Evolutionary conservation across 2,888 invertebrate genomes (phyloP), one percentile per base, ranked within the genome.

Genomic region (Cactoblastis cactorum): DNA sequence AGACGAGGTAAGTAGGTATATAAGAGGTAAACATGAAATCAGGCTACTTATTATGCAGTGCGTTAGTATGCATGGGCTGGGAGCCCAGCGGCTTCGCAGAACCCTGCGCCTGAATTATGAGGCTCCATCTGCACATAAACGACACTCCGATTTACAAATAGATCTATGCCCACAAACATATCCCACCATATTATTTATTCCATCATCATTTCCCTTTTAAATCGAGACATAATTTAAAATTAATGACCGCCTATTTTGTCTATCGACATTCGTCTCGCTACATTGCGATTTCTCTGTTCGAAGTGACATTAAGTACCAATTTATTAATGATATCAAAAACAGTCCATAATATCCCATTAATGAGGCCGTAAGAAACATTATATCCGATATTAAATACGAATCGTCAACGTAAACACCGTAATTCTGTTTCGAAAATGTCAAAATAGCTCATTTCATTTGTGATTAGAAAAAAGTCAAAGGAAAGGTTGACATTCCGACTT

Each of bases 61-160:
- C 66, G 80, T 89, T 86, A 87, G 86, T 89, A 89, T 89, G 87
- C 88, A 89, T 89, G 85, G 87, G 79, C 79, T 85, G 88, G 88
- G 88, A 83, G 39, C 33, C 12, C 28, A 33, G 33, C 66, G 58
- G 59, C 55, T 69, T 61, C 64, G 71, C 70, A 34, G 41, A 65
- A 74, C 77, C 76, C 76, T 76, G 62, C 57, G 63, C 54, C 66
- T 70, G 74, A 73, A 80, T 78, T 74, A 80, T 77, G 63, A 65
- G 59, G 59, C 53, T 48, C 61, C 56, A 61, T 69, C 66, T 73
- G 74, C 71, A 77, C 82, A 76, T 76, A 83, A 81, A 79, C 78
- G 77, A 71, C 65, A 69, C 66, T 68, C 75, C 76, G 71, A 77
- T 79, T 82, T 80, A 83, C 81, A 82, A 74, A 69, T 66, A 69